Conservation (phyloP, 2,113 vertebrate species). For the Nymphicus hollandicus region DNA sequence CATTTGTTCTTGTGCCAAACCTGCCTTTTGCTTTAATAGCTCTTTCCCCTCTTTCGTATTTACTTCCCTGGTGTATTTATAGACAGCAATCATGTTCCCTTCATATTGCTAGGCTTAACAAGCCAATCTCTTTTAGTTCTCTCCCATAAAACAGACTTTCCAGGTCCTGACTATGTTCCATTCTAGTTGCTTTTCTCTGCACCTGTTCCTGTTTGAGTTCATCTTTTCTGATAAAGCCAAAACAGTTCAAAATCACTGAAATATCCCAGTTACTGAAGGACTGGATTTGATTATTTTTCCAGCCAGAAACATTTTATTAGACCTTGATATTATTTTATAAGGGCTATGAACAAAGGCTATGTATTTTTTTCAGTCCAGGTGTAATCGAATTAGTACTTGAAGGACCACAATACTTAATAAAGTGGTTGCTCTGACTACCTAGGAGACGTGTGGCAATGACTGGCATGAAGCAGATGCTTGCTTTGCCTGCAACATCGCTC, state of each 20-base stretch:
- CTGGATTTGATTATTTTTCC: neutral
- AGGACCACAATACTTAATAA: neutral
- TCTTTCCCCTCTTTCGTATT: neutral
- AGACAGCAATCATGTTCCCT: slow-evolving; percentile 9
- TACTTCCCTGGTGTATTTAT: slow-evolving; percentile 25
- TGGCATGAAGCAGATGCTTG: slow-evolving; percentile 48
- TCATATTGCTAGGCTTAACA: slow-evolving; percentile 41
- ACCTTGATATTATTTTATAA: neutral
- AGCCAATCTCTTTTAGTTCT: slow-evolving; percentile 11
- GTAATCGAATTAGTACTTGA: slow-evolving; percentile 22
- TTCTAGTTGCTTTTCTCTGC: slow-evolving; percentile 10
- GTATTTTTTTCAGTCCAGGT: neutral
- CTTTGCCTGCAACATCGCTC: neutral
- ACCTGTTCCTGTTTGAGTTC: slow-evolving; percentile 46
- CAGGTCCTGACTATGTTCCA: neutral
- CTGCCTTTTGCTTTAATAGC: slow-evolving; percentile 23
- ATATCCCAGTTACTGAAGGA: neutral
- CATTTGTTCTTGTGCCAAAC: slow-evolving; percentile 20
- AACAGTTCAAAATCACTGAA: slow-evolving; percentile 3
- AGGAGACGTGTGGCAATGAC: neutral
- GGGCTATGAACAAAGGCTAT: neutral
- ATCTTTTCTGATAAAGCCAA: slow-evolving; percentile 21
- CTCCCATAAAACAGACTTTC: slow-evolving; percentile 29
- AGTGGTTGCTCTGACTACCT: neutral
- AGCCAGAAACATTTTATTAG: neutral